Evolutionary conservation across 2,888 invertebrate genomes (phyloP), one percentile per base, ranked within the genome.

Genomic region (Dynastes maya): DNA sequence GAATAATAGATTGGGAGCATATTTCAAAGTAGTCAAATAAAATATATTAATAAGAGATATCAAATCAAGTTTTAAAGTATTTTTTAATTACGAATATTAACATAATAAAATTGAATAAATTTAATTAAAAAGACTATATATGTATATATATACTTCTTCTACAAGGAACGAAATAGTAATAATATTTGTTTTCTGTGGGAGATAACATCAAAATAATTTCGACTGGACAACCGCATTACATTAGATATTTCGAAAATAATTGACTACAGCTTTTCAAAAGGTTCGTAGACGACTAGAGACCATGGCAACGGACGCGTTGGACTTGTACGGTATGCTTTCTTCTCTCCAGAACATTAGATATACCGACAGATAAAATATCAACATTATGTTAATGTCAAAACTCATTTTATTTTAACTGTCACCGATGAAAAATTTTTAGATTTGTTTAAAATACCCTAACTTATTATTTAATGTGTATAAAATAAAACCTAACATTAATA

Each of bases 321-420:
- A 37, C 27, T 11, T 6, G 45, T 65, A 9, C 53, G 68, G 58
- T 72, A 32, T 32, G 40, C 72, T 58, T 72, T 27, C 55, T 32
- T 22, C 40, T 72, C 13, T 22, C 40, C 58, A 27, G 67, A 67
- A 67, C 67, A 67, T 76, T 76, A 79, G 79, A 79, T 79, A 76
- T 79, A 74, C 76, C 51, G 63, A 45, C 40, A 76, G 79, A 79
- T 79, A 79, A 79, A 79, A 70, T 76, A 76, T 76, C 76, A 71
- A 79, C 79, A 79, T 79, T 77, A 79, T 79, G 79, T 79, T 77
- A 79, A 79, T 72, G 79, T 79, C 79, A 77, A 76, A 67, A 77
- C 77, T 74, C 63, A 79, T 79, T 79, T 79, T 79, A 79, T 79
- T 77, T 74, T 51, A 37, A 58, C 74, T 77, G 79, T 79, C 77